Conservation (phyloP, 2,113 vertebrate species). For the Triplophysa rosa region DNA sequence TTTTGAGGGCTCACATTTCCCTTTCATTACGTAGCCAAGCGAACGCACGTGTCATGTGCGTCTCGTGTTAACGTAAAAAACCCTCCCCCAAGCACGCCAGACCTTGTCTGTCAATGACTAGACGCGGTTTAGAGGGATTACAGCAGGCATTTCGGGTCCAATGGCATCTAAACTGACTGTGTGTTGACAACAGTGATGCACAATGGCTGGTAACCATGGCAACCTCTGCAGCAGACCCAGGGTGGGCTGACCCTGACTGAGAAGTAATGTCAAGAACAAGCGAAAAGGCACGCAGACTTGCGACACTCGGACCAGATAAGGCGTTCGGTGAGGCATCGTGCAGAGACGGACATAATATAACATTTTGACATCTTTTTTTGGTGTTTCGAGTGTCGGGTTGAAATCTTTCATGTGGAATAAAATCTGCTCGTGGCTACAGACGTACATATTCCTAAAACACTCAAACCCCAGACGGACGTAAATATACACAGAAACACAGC, state of each 20-base stretch:
- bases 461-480: background rate
- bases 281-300: background rate
- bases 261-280: slow-evolving; percentile 35
- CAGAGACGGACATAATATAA: background rate
- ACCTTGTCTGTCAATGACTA: background rate
- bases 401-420: background rate
- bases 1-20: slow-evolving; percentile 60
- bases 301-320: background rate
- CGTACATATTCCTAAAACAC: slow-evolving; percentile 28
- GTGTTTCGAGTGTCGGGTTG: background rate
- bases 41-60: background rate
- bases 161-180: slow-evolving; percentile 23
- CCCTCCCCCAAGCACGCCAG: background rate
- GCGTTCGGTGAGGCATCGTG: background rate
- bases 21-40: slow-evolving; percentile 44
- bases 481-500: background rate
- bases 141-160: slow-evolving; percentile 21
- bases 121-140: slow-evolving; percentile 24
- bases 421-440: slow-evolving; percentile 20
- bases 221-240: slow-evolving; percentile 38
- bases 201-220: slow-evolving; percentile 40
- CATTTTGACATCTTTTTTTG: background rate
- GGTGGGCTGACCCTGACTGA: slow-evolving; percentile 41
- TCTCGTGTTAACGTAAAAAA: background rate
- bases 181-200: slow-evolving; percentile 30